Percentiles rank a stretch among this genome's conserved stretches.
These are phyloP conservation scores for Sphyrna mokarran DNA, from an alignment of 2,113 vertebrate species.

Conservation along the genomic window DNA sequence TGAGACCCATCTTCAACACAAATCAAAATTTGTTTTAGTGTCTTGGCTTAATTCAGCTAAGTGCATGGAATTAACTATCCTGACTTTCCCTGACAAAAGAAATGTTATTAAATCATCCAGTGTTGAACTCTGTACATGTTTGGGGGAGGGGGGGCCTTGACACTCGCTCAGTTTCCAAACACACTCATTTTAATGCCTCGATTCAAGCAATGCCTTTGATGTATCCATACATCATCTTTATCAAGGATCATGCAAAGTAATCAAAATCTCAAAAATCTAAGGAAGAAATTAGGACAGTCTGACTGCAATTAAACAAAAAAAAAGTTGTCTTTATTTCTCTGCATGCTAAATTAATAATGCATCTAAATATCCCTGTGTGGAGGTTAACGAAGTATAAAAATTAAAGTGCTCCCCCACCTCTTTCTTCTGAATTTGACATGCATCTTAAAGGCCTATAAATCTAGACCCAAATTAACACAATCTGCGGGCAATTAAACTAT, in stretches of 20 bases:
- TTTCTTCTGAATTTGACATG: neutral
- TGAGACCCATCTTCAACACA: neutral
- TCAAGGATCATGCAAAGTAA: neutral
- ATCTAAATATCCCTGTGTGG: neutral
- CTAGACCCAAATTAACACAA: too few species aligned
- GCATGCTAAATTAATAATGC: neutral
- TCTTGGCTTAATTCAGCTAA: neutral
- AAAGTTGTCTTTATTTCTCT: neutral
- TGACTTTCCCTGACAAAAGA: neutral
- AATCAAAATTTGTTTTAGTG: neutral
- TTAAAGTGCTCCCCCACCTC: neutral
- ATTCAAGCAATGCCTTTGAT: neutral
- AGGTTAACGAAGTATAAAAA: neutral
- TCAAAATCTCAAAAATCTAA: neutral
- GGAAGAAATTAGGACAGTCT: neutral
- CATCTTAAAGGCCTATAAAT: too few species aligned
- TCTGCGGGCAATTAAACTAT: too few species aligned
- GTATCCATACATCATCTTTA: neutral
- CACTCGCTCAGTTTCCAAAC: neutral
- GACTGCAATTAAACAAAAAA: neutral
- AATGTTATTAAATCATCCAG: too few species aligned
- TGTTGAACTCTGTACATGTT: too few species aligned
- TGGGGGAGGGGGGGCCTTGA: neutral
- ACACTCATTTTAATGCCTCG: neutral
- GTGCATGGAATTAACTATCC: neutral